Conservation (phyloP, 2,113 vertebrate species). For the Myocastor coypus region DNA sequence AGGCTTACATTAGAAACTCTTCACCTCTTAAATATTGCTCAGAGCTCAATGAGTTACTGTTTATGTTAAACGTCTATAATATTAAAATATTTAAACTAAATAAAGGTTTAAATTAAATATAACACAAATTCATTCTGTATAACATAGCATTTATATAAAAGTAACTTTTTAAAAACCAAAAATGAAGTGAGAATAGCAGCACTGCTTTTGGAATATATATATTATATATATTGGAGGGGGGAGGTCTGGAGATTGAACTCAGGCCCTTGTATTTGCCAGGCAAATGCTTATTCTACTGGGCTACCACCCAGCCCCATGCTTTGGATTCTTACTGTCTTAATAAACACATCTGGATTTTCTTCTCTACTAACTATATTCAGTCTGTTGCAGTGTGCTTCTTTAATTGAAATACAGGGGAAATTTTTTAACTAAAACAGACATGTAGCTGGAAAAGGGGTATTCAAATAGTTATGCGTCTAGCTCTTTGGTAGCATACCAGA, state of each 20-base stretch:
- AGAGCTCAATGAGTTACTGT: not conserved
- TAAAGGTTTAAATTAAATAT: not conserved
- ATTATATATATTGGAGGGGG: too few relatives aligned
- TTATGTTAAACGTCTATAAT: not conserved
- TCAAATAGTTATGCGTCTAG: not conserved
- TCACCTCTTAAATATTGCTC: not conserved
- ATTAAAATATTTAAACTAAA: not conserved
- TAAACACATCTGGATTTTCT: not conserved
- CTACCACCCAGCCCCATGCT: not conserved
- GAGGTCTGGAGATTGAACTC: too few relatives aligned
- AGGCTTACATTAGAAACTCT: not conserved
- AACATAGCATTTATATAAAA: conserved; percentile 30
- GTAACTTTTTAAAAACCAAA: not conserved
- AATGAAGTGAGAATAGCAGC: not conserved
- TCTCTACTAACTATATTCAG: not conserved
- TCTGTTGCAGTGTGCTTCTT: not conserved
- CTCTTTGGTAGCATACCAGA: conserved; percentile 26
- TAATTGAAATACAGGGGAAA: not conserved
- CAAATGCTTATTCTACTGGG: too few relatives aligned
- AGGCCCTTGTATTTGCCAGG: too few relatives aligned
- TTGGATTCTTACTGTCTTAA: conserved; percentile 14
- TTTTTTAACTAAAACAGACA: not conserved
- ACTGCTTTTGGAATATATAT: not conserved
- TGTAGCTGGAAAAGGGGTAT: not conserved
- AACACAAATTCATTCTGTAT: not conserved